Conservation (phyloP, 1,140 invertebrate species). For the Araneus ventricosus region DNA sequence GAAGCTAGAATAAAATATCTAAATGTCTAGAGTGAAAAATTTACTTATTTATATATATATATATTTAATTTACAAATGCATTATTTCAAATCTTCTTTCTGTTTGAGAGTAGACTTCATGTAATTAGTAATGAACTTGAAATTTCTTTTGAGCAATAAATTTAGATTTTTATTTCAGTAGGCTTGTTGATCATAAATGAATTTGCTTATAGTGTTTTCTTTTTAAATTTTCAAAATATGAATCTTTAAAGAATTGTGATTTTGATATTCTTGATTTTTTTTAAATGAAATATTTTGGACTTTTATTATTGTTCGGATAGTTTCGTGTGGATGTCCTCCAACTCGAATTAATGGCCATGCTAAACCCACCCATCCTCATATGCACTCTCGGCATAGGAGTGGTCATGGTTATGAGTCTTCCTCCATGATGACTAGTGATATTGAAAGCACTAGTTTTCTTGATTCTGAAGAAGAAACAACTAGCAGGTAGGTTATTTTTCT, state of each 20-base stretch:
- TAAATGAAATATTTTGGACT: neutral
- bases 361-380: slow-evolving; percentile 82
- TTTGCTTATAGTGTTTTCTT: too few species aligned
- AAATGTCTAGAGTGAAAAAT: too few species aligned
- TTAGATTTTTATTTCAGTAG: too few species aligned
- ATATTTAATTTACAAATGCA: too few species aligned
- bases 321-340: slow-evolving; percentile 64
- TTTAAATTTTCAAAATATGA: neutral
- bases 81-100: too few species aligned
- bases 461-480: slow-evolving; percentile 91
- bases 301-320: slow-evolving; percentile 54
- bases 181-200: too few species aligned
- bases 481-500: slow-evolving; percentile 79
- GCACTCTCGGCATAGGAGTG: slow-evolving; percentile 77
- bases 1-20: too few species aligned
- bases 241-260: neutral
- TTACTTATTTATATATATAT: too few species aligned
- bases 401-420: slow-evolving; percentile 92
- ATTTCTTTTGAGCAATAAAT: too few species aligned
- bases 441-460: slow-evolving; percentile 96
- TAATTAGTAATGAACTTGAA: too few species aligned
- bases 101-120: too few species aligned
- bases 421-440: slow-evolving; percentile 96
- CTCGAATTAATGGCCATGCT: slow-evolving; percentile 86
- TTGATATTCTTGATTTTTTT: slow-evolving; percentile 11